Evolutionary conservation across 30 jellyfish, hydroid and myxozoan species (phyloP), one percentile per base, ranked within the genome.

Genomic region (Calvadosia cruxmelitensis): DNA sequence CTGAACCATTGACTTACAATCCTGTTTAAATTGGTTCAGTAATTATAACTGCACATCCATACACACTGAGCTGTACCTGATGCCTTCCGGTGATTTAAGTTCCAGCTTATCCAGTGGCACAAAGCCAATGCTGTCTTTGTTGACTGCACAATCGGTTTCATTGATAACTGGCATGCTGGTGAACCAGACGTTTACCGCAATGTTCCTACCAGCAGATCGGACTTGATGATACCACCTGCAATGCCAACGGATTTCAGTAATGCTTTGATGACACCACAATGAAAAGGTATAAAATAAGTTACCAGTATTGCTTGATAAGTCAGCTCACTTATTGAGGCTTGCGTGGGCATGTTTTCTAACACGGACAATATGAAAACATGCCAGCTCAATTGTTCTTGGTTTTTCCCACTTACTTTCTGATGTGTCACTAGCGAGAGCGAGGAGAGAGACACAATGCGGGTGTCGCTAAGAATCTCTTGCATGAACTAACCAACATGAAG

Each of bases 131-230:
- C 61, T 71, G 72, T 76, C 53, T 42, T 69, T 69, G 48, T 64
- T 86, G 12, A 70, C 76, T 2, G 73, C 84, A 69, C 96, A 86
- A 50, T 86, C 96, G 28, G 92, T 66, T 50, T 34, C 62, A 34
- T 86, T 79, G 66, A 86, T 70, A n/a, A 64, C 49, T 1, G 57
- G 79, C 0, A 86, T 79, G 36, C 78, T 93, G 0, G 82, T 53
- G 50, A 86, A 86, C 96, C 96, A 86, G 16, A 86, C 96, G 63
- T 86, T 86, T 1, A 86, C 96, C 0, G 96, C 96, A 32, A 86
- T 86, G 34, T 79, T 86, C 61, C 96, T 72, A 35, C 69, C 50
- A 62, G 24, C 64, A 25, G 96, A 86, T 31, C 94, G 74, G 5
- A 86, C 96, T 52, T 86, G 96, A 69, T 86, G 96, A 64, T 25